Conservation (phyloP, 2,797 vertebrate species). For the Pterois miles region DNA sequence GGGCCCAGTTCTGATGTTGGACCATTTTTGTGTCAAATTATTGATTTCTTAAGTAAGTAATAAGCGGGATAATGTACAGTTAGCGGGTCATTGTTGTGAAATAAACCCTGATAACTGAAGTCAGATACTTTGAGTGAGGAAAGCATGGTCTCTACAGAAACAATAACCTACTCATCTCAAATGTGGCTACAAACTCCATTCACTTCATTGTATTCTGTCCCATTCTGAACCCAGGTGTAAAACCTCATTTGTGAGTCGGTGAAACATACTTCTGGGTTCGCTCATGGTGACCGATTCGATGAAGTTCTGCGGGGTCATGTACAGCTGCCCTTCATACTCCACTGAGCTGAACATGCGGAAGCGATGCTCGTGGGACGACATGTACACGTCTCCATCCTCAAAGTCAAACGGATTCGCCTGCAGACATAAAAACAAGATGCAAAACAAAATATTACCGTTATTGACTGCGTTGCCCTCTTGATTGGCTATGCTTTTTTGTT, state of each 20-base stretch:
- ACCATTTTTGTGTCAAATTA: no score
- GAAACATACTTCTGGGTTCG: conserved; percentile 88
- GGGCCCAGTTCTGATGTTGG: no score
- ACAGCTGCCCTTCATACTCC: conserved; percentile 95
- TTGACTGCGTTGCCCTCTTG: no score
- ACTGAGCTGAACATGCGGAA: conserved; percentile 94
- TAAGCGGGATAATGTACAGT: no score
- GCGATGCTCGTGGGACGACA: conserved; percentile 93
- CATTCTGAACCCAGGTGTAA: not conserved
- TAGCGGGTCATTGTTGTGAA: no score
- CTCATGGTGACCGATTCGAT: conserved; percentile 95
- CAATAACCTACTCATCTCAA: not conserved
- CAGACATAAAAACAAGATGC: conserved; percentile 1
- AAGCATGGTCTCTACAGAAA: not conserved
- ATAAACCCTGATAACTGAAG: not conserved
- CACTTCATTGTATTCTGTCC: not conserved
- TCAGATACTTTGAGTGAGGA: not conserved
- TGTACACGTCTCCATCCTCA: conserved; percentile 91
- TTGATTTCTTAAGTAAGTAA: no score
- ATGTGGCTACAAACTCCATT: not conserved
- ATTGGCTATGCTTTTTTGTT: not conserved
- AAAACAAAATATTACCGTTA: not conserved
- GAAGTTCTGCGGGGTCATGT: conserved; percentile 97
- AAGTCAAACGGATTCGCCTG: conserved; percentile 82
- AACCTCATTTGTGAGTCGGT: not conserved